Evolutionary conservation across 2,113 vertebrate species (phyloP), one percentile per base, ranked within the genome.

Genomic region (Tenrec ecaudatus): DNA sequence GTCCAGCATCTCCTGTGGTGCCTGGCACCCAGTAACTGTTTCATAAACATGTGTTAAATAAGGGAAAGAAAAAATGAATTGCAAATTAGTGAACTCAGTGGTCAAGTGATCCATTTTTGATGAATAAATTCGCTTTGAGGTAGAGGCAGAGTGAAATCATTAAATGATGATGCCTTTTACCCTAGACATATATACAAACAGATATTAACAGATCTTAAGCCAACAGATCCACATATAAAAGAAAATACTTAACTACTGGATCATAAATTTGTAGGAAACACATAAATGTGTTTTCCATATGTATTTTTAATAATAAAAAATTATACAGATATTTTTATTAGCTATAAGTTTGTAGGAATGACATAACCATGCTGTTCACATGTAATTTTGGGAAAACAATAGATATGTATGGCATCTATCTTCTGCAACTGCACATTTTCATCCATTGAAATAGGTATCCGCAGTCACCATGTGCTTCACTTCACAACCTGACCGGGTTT

Each of bases 41-140:
- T 76, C 23, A 57, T 57, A 84, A 83, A 58, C 38, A 68, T 64
- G 8, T 60, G n/a, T 47, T 90, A 90, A 31, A 73, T 11, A 88
- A 93, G 88, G 47, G 1, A 83, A 92, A 81, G 29, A 75, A 47
- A 71, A 94, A 77, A 79, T n/a, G 20, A 71, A 86, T n/a, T 25
- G 8, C 73, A 76, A 94, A 57, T 80, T n/a, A 78, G 66, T 71
- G 19, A 83, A 58, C 43, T 64, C 68, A 33, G 57, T 31, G 17
- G 31, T 81, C 85, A 33, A 15, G 17, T 53, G 29, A 71, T 89
- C 69, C 12, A 53, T n/a, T 88, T 82, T 71, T 82, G 29, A 76
- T 90, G 71, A 86, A 71, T 16, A 92, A 17, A 91, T 57, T 93
- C 36, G 68, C 53, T 76, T 19, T 38, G 40, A 86, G 16, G 77